A percentile compares a stretch with the other conserved stretches of the same genome.
These are phyloP conservation scores for Tanypteryx hageni DNA, from an alignment of 2,888 invertebrate species.

Conservation along the genomic window DNA sequence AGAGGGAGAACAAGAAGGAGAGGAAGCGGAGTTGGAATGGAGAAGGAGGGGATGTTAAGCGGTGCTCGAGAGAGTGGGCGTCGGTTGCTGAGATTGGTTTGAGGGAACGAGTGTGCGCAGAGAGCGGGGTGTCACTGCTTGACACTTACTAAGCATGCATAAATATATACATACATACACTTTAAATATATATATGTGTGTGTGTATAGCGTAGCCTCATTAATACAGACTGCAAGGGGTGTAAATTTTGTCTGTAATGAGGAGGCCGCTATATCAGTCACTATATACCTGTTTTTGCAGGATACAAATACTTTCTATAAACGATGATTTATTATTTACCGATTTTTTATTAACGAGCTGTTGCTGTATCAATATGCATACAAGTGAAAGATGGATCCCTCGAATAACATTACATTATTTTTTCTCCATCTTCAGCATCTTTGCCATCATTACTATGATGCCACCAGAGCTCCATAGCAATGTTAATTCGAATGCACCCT, in stretches of 20 bases:
- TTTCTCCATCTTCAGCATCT: too few species aligned
- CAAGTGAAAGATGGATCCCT: too few species aligned
- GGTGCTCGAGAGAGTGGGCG: neutral
- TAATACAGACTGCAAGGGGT: neutral
- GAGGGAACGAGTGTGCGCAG: neutral
- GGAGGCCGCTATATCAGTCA: neutral
- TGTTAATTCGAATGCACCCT: too few species aligned
- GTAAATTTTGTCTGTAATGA: neutral
- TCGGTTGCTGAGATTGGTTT: neutral
- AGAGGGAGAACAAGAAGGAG: neutral
- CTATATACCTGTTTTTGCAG: neutral
- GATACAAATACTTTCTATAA: neutral
- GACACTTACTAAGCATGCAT: neutral
- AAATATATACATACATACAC: neutral
- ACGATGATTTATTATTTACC: too few species aligned
- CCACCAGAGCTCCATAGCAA: too few species aligned
- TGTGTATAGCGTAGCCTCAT: neutral
- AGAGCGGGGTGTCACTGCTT: neutral
- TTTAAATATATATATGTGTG: neutral
- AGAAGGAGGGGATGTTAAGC: neutral
- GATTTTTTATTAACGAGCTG: too few species aligned
- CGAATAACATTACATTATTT: too few species aligned
- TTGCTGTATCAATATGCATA: too few species aligned
- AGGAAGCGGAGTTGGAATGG: neutral
- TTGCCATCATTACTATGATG: too few species aligned